Conservation (phyloP, 2,797 vertebrate genomes). For the Acrocephalus scirpaceus region DNA sequence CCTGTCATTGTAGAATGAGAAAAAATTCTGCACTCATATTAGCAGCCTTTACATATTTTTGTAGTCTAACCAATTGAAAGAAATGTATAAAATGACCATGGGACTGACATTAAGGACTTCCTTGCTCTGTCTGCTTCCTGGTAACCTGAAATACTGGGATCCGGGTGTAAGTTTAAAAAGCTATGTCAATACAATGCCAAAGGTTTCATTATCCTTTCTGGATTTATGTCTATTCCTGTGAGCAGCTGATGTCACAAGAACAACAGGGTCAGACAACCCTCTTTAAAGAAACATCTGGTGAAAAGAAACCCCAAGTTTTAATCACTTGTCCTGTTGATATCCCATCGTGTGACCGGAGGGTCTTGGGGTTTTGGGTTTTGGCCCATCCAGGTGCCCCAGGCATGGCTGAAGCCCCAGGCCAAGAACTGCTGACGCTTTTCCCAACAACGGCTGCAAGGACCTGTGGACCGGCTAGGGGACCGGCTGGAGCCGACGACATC, state of each 20-base stretch:
- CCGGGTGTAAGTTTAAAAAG: rapidly evolving
- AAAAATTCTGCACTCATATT: neutral
- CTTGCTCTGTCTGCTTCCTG: rapidly evolving
- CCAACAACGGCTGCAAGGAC: no score
- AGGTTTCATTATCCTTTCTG: neutral
- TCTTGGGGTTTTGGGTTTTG: rapidly evolving
- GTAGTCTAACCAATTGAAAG: neutral
- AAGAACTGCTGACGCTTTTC: neutral
- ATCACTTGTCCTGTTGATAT: rapidly evolving
- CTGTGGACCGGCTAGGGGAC: neutral
- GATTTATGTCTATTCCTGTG: neutral
- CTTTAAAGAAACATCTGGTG: neutral
- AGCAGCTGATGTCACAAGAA: neutral
- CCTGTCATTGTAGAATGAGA: neutral
- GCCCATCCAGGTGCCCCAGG: neutral
- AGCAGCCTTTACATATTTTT: neutral
- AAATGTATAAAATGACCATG: neutral
- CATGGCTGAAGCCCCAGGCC: neutral
- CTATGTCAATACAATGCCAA: neutral
- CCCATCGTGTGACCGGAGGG: rapidly evolving
- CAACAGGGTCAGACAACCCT: no score
- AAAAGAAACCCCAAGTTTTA: neutral
- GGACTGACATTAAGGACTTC: neutral
- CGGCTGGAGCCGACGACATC: rapidly evolving
- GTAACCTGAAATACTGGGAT: neutral